Evolutionary conservation across 1,140 invertebrate species (phyloP).

Genomic region (Pogonus chalceus): DNA sequence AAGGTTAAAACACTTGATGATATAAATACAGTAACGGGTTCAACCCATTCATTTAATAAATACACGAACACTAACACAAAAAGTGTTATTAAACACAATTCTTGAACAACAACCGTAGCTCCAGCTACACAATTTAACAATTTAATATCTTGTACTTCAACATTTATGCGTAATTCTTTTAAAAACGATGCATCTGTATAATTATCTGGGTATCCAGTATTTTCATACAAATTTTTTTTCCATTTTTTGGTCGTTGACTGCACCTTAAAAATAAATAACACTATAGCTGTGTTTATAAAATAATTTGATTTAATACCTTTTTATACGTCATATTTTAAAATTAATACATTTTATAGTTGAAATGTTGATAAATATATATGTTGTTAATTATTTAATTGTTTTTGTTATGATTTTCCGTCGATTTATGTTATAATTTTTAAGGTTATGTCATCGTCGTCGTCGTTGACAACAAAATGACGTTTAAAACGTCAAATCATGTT

Average conservation of each 20-base stretch:
- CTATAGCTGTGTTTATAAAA: no score
- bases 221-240: slow-evolving; percentile 84
- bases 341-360: no score
- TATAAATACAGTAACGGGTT: slow-evolving; percentile 50
- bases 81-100: slow-evolving; percentile 63
- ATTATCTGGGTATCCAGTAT: slow-evolving; percentile 79
- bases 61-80: slow-evolving; percentile 67
- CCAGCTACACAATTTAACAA: slow-evolving; percentile 58
- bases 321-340: no score
- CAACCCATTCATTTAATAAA: slow-evolving; percentile 55
- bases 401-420: no score
- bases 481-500: no score
- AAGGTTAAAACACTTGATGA: slow-evolving; percentile 42
- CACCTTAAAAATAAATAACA: no score
- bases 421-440: no score
- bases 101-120: slow-evolving; percentile 59
- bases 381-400: no score
- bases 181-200: slow-evolving; percentile 80
- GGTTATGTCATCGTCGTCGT: no score
- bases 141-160: slow-evolving; percentile 61
- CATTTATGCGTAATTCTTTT: slow-evolving; percentile 75
- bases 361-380: no score
- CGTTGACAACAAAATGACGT: no score
- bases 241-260: slow-evolving; percentile 48
- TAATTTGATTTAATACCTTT: no score